A percentile compares a stretch with the other conserved stretches of the same genome.
Evolutionary conservation across 2,113 vertebrate genomes (phyloP).

Genomic region (Oxygymnocypris stewartii): DNA sequence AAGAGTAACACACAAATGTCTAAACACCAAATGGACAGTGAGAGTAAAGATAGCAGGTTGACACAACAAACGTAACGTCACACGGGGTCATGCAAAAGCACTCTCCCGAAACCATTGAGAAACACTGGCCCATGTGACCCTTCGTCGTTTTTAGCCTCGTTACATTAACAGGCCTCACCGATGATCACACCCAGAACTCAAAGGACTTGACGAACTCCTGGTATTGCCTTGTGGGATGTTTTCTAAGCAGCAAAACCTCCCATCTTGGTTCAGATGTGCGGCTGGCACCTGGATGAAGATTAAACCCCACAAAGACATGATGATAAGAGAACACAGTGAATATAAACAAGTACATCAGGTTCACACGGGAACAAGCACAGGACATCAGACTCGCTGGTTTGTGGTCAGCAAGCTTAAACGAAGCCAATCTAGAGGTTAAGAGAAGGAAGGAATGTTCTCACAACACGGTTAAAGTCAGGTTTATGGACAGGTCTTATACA

Average conservation of each 20-base stretch:
- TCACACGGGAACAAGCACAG: neutral
- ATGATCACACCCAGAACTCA: neutral
- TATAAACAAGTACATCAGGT: neutral
- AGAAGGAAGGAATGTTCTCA: no score
- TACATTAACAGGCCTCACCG: neutral
- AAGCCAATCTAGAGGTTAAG: no score
- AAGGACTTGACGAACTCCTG: neutral
- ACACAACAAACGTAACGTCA: neutral
- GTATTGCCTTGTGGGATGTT: neutral
- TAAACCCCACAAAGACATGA: neutral
- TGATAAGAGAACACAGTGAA: neutral
- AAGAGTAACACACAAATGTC: constrained; percentile 13
- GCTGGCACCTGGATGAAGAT: neutral
- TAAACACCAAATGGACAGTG: neutral
- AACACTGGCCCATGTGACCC: neutral
- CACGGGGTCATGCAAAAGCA: neutral
- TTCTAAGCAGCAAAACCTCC: neutral
- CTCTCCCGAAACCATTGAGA: constrained; percentile 1
- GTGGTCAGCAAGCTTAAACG: neutral
- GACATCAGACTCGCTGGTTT: neutral
- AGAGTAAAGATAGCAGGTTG: constrained; percentile 16
- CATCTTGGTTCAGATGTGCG: neutral
- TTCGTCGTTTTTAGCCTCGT: neutral
- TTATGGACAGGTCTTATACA: no score
- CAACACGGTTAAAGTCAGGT: no score